Conservation (phyloP, 1,140 invertebrate genomes). For the Belonocnema kinseyi region DNA sequence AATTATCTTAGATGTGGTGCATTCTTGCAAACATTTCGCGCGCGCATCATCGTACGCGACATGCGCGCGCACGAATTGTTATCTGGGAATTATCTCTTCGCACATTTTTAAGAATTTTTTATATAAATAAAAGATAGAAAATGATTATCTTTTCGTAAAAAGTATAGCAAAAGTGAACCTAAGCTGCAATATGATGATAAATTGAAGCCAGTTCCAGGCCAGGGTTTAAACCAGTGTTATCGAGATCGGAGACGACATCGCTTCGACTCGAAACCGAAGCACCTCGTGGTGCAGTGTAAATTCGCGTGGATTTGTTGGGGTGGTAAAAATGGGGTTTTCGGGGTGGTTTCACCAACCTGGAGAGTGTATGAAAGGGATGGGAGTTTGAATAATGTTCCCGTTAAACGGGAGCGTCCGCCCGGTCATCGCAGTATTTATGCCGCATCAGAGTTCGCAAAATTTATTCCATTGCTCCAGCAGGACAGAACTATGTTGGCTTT, state of each 20-base stretch:
- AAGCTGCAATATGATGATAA: no score
- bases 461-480: slow-evolving; percentile 59
- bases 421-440: slow-evolving; percentile 63
- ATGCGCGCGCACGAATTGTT: no score
- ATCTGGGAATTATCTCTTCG: no score
- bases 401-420: slow-evolving; percentile 58
- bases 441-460: slow-evolving; percentile 65
- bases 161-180: no score
- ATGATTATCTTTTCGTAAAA: no score
- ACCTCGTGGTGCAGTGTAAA: slow-evolving; percentile 52
- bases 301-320: slow-evolving; percentile 62
- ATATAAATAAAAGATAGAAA: no score
- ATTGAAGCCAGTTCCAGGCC: no score
- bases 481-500: slow-evolving; percentile 47
- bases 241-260: slow-evolving; percentile 29
- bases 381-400: slow-evolving; percentile 62
- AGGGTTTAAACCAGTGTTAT: background rate
- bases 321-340: slow-evolving; percentile 52
- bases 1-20: no score
- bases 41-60: no score
- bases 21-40: no score
- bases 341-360: slow-evolving; percentile 6
- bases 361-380: slow-evolving; percentile 32
- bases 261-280: slow-evolving; percentile 35
- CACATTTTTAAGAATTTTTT: no score